phyloP scores from a whole-genome alignment of 2,888 invertebrate genomes.

The Tachina grossa region DNA sequence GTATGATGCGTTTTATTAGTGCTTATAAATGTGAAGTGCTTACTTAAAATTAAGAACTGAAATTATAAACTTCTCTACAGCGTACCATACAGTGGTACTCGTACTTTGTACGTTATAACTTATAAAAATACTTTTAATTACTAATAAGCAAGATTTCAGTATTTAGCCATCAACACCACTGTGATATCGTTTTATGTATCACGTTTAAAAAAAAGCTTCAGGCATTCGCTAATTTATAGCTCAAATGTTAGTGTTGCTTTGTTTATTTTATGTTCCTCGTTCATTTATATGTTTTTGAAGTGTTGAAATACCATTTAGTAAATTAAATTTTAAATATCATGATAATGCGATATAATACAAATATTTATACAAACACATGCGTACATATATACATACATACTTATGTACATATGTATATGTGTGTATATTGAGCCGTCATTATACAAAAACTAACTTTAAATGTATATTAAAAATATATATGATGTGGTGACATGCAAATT shows the following conservation, averaged over 20 bases:
- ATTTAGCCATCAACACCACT: neutral
- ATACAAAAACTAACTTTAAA: neutral
- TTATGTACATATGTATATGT: too few relatives aligned
- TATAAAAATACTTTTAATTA: neutral
- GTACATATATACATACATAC: neutral
- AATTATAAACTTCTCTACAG: constrained; percentile 3
- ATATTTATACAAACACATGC: neutral
- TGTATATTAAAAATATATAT: constrained; percentile 26
- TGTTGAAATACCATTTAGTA: constrained; percentile 65
- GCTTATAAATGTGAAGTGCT: constrained; percentile 38
- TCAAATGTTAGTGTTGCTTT: constrained; percentile 9
- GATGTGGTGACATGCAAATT: constrained; percentile 67
- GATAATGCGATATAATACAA: constrained; percentile 37
- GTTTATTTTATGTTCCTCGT: neutral
- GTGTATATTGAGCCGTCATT: too few relatives aligned
- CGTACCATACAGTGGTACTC: neutral
- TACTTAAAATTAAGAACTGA: constrained; percentile 51
- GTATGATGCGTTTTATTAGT: neutral
- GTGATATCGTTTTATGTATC: neutral
- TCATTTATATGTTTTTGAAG: constrained; percentile 39
- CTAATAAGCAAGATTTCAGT: too few relatives aligned
- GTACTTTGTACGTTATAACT: neutral
- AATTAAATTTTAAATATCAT: constrained; percentile 68
- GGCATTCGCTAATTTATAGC: constrained; percentile 38
- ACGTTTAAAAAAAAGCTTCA: constrained; percentile 3